Evolutionary conservation across 2,113 vertebrate genomes (phyloP), one percentile per base, ranked within the genome.

Genomic region (Leiothrix lutea): DNA sequence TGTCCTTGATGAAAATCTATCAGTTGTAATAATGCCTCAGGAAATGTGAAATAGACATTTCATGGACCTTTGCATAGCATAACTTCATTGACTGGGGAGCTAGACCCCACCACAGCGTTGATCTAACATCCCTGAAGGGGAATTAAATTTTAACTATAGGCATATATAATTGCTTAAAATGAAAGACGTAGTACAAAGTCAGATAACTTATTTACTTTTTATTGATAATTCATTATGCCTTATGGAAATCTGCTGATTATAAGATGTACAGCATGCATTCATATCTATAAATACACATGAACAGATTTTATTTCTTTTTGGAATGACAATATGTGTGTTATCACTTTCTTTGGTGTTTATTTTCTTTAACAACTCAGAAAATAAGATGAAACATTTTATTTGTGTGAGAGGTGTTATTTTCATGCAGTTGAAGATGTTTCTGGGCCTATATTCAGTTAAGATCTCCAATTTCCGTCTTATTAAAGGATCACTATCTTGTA

Each of bases 121-220:
- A 45, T 70, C 31, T 54, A 47, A 65, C 10, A 45, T n/a, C 80
- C 20, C 28, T 83, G 25, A 70, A 61, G 20, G 81, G 45, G 66
- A 96, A 94, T 94, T 96, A 90, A 94, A 88, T 95, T 88, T 85
- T 28, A 93, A 82, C 51, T 67, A 53, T 80, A 84, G 66, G 50
- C 10, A 14, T 73, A 40, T 84, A n/a, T 78, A 94, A 65, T 74
- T 71, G 45, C 90, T n/a, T 44, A 80, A 78, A 88, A 53, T 4
- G 85, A 72, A 95, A 60, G 5, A 58, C 18, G 8, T 38, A 64
- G 17, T 75, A 17, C 31, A 11, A 89, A 87, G 23, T 84, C 35
- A 67, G 85, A 38, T 44, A 74, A 51, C 23, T 56, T 47, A n/a
- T 2, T 21, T 51, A 53, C 14, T 75, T 91, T 71, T 42, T 72